These are phyloP conservation scores for Salvelinus sp. DNA, from an alignment of 2,113 vertebrate species.

Conservation along the genomic window DNA sequence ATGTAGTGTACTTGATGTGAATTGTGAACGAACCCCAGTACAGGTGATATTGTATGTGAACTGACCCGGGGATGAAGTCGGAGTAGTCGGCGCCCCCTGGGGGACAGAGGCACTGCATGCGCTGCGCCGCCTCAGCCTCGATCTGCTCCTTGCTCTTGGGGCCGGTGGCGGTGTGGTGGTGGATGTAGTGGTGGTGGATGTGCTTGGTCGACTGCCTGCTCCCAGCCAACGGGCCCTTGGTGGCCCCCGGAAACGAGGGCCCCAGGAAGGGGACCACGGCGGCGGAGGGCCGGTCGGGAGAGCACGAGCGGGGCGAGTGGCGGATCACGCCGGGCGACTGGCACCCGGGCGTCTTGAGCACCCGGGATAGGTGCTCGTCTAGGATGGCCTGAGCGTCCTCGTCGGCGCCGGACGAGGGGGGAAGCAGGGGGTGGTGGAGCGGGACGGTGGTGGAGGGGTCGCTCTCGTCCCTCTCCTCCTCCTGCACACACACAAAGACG, in stretches of 20 bases:
- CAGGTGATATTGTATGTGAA: background rate
- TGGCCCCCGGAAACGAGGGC: slow-evolving; percentile 40
- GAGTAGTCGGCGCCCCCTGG: slow-evolving; percentile 72
- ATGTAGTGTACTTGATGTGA: background rate
- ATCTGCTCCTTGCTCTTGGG: slow-evolving; percentile 90
- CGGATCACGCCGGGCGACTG: slow-evolving; percentile 85
- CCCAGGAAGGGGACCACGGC: slow-evolving; percentile 50
- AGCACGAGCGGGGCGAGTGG: slow-evolving; percentile 83
- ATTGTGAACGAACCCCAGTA: background rate
- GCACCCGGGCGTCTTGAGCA: slow-evolving; percentile 93
- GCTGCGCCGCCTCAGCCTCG: slow-evolving; percentile 85
- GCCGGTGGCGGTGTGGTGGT: slow-evolving; percentile 87
- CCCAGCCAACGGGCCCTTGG: slow-evolving; percentile 49
- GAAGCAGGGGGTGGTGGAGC: slow-evolving; percentile 69
- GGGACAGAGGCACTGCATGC: slow-evolving; percentile 84
- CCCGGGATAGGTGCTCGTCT: slow-evolving; percentile 93
- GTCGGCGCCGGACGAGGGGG: slow-evolving; percentile 73
- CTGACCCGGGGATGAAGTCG: slow-evolving; percentile 77
- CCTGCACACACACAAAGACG: slow-evolving; percentile 62
- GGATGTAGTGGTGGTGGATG: slow-evolving; percentile 96
- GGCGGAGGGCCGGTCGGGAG: slow-evolving; percentile 72
- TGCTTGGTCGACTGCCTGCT: slow-evolving; percentile 84
- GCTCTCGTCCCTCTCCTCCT: slow-evolving; percentile 83
- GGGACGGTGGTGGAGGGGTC: slow-evolving; percentile 59
- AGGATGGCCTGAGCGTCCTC: slow-evolving; percentile 96